Evolutionary conservation across 2,888 invertebrate species (phyloP).

Genomic region (Amblyjoppa proteus): DNA sequence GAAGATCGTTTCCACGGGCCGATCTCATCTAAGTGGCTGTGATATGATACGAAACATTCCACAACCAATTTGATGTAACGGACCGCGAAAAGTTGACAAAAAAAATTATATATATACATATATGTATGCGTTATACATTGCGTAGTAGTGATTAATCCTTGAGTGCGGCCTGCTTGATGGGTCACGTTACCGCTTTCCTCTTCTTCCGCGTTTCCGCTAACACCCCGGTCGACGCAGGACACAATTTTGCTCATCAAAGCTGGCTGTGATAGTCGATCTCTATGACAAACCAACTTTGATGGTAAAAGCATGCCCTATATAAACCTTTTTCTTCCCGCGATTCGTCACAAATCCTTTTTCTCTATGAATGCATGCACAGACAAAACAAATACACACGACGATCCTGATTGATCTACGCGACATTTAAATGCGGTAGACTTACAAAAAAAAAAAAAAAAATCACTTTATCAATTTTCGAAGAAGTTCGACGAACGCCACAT

Average conservation of each 20-base stretch:
- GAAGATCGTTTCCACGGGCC: conserved; percentile 86
- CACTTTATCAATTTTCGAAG: conserved; percentile 30
- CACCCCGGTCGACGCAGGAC: conserved; percentile 80
- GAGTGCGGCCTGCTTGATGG: conserved; percentile 2
- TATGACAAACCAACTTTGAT: conserved; percentile 95
- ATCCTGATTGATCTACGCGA: not conserved
- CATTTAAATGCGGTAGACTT: not conserved
- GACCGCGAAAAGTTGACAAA: conserved; percentile 85
- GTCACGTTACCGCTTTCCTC: conserved; percentile 31
- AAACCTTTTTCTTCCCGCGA: conserved; percentile 19
- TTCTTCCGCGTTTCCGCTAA: conserved; percentile 55
- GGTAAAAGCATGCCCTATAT: conserved; percentile 87
- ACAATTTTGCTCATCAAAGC: conserved; percentile 96
- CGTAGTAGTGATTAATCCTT: not conserved
- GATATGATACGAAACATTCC: conserved; percentile 94
- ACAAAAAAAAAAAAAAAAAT: conserved; percentile 9
- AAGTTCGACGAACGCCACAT: conserved; percentile 88
- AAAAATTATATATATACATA: not conserved
- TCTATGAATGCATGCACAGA: conserved; percentile 50
- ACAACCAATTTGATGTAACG: conserved; percentile 95
- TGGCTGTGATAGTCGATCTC: conserved; percentile 96
- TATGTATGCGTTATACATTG: not conserved
- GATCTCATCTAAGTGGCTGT: conserved; percentile 99
- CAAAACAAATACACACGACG: not conserved
- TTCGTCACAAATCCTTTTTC: conserved; percentile 20